Conservation (phyloP, 2,888 invertebrate genomes). For the Ormyrus rosae region DNA sequence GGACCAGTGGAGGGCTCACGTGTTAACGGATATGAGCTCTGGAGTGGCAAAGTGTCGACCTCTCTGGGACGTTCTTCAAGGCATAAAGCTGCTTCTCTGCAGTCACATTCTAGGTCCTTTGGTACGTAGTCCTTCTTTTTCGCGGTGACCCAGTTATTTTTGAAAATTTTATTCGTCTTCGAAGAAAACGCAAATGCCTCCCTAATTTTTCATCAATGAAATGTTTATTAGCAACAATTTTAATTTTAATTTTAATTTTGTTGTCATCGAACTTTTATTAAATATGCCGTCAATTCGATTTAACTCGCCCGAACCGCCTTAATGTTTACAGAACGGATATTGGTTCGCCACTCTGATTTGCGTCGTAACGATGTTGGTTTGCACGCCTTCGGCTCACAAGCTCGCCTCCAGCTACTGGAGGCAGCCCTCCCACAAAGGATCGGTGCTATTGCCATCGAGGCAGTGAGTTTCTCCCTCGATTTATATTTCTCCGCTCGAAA, state of each 20-base stretch:
- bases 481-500: conserved; percentile 1
- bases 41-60: conserved; percentile 85
- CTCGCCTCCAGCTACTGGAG: conserved; percentile 77
- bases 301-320: too few species aligned
- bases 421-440: conserved; percentile 60
- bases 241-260: too few species aligned
- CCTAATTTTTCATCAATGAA: too few species aligned
- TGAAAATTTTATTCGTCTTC: too few species aligned
- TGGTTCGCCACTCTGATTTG: conserved; percentile 83
- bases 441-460: conserved; percentile 64
- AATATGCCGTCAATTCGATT: too few species aligned
- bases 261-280: too few species aligned
- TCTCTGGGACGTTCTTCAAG: conserved; percentile 83
- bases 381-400: conserved; percentile 81
- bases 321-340: conserved; percentile 80
- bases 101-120: conserved; percentile 81
- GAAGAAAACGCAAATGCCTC: too few species aligned
- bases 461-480: conserved; percentile 64
- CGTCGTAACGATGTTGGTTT: conserved; percentile 79
- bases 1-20: conserved; percentile 83
- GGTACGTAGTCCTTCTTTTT: conserved; percentile 73
- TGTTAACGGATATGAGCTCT: conserved; percentile 80
- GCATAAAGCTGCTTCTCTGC: conserved; percentile 81
- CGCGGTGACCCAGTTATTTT: neutral
- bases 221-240: too few species aligned